Evolutionary conservation across 2,113 vertebrate species (phyloP), one percentile per base, ranked within the genome.

Genomic region (Lates calcarifer): DNA sequence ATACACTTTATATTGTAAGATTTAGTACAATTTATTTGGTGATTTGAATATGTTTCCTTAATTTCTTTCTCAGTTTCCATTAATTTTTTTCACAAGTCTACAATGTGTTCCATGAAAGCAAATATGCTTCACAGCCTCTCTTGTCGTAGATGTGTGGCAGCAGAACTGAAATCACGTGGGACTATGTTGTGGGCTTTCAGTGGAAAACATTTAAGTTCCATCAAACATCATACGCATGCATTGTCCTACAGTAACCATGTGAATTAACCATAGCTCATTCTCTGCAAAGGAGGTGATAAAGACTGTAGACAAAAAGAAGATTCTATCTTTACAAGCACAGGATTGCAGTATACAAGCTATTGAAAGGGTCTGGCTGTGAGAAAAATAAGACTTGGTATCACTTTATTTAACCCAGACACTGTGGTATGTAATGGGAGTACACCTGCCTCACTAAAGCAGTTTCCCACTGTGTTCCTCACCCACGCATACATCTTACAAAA

Each of bases 361-460:
- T 37, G 49, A 70, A 70, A 66, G 63, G 9, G 6, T 74, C 65
- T 47, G 45, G 57, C 79, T 74, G 63, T 75, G 64, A 82, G 58
- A 78, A 47, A 68, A 77, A 74, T 37, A 56, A 29, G 20, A 67
- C 49, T 57, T 15, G 3, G 29, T 51, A 70, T 65, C 77, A 74
- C 45, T 61, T 63, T 47, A 65, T 64, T 70, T 65, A 60, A 78
- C 37, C 56, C 39, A 51, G 26, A 33, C 49, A 31, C 39, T 41
- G 66, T 13, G 57, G 20, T 28, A 47, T 82, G 74, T 69, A 58
- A 74, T 65, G 31, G 63, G 28, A 70, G 26, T 33, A 49, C 37
- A 41, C n/a, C 41, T 29, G 64, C 49, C 43, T 55, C 37, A 28
- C 20, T 72, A 17, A 72, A 73, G 31, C 26, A 39, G 60, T 35